Base-by-base conservation (phyloP, 2,888 invertebrate species). In the Dendrolimus pini region DNA sequence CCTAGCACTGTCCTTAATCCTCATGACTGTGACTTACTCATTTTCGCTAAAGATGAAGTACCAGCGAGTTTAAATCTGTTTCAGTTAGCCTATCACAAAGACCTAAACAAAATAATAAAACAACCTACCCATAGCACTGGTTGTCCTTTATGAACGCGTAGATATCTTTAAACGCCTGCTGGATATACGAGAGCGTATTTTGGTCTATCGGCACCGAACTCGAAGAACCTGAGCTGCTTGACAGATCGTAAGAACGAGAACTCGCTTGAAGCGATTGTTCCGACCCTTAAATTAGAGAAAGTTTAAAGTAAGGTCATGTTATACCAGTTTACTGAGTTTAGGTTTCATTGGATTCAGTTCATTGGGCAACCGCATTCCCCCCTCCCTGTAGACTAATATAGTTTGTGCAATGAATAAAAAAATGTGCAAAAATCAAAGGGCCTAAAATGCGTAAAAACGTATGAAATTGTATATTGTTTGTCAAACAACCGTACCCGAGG, bases 141-240 rank as follows among this genome's bases (percentile, higher is more conserved):
- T 90, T 90, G 66, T 86, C 82, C 74, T 89, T 89, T 57, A 90
- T 90, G 62, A 85, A 90, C 12, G 80, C 72, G 67, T 89, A 90
- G 53, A 90, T 90, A 59, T 90, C 90, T 58, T 80, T 82, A 72
- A 90, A 90, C 0, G 90, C 90, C 58, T 88, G 88, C 63, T 90
- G 90, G 62, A 90, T 89, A 67, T 89, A 90, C 0, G 87, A 80
- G 41, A 90, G 75, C 7, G 90, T 90, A 67, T 79, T 82, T 65
- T 89, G 89, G 63, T 90, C 90, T 57, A 90, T 86, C 14, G 87
- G 85, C 61, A 90, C 85, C 0, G 88, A 86, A 60, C 84, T 82
- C 3, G 80, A 74, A 0, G 87, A 87, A 9, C 82, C 82, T 0
- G 88, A 87, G 60, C 87, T 83, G 71, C 76, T 82, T 6, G 87